phyloP scores from a whole-genome alignment of 1,140 invertebrate genomes.

The Meloidogyne hapla region DNA sequence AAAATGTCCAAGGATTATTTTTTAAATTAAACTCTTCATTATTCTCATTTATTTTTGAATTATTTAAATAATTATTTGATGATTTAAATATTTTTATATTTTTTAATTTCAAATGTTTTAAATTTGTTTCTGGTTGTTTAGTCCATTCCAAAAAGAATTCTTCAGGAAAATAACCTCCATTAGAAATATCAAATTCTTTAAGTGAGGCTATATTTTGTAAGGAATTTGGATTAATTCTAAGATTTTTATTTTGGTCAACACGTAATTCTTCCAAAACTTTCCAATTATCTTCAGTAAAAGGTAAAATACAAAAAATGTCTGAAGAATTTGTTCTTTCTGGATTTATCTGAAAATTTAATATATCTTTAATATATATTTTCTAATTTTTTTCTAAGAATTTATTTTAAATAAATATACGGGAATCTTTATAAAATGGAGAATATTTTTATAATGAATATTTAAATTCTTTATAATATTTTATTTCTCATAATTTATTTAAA shows the following conservation, averaged over 20 bases:
- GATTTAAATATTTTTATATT: background rate
- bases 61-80: background rate
- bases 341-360: background rate
- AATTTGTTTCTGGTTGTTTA: background rate
- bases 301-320: background rate
- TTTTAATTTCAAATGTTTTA: background rate
- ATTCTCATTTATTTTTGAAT: too few relatives aligned
- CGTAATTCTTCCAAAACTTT: background rate
- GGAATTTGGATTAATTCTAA: background rate
- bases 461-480: too few relatives aligned
- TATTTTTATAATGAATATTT: too few relatives aligned
- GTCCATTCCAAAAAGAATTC: background rate
- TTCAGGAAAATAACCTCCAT: conserved; percentile 1
- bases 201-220: background rate
- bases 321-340: background rate
- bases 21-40: too few relatives aligned
- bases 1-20: background rate
- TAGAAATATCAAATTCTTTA: background rate
- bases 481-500: too few relatives aligned
- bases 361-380: too few relatives aligned
- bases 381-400: too few relatives aligned
- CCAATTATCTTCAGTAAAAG: background rate
- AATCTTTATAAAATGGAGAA: too few relatives aligned
- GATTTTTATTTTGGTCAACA: background rate
- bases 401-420: too few relatives aligned